Evolutionary conservation across 2,888 invertebrate genomes (phyloP), one percentile per base, ranked within the genome.

Genomic region (Mellilla xanthometata): DNA sequence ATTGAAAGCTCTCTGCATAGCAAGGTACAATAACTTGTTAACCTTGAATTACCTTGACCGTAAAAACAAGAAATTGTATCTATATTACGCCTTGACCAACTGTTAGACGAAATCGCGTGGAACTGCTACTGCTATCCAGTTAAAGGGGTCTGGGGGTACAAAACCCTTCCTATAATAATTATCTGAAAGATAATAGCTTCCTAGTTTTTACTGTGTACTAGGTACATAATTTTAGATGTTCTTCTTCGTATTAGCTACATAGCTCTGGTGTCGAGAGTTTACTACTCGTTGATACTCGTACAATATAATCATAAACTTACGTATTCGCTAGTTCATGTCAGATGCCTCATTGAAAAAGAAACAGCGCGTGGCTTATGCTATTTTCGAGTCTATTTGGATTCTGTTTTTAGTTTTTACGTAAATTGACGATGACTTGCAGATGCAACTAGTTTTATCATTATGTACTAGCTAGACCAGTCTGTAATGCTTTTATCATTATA

Each of bases 11-110:
- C n/a, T n/a, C n/a, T n/a, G n/a, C n/a, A n/a, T n/a, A n/a, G 15
- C 15, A 19, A 19, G 15, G 3, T 1, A 19, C 15, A 19, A 19
- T 19, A 19, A 70, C 60, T 49, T 15, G 68, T 32, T 52, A 65
- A 62, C 75, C 75, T 75, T 72, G 67, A 44, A 48, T 63, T 50
- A 58, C 72, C 72, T 72, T 72, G 76, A 65, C 65, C 64, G 15
- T 15, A 58, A 55, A 6, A 6, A 3, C 15, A 19, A 19, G 15
- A 19, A 19, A 3, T 5, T 6, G 6, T 5, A 6, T 19, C 3
- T 19, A 1, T 3, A 3, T 0, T 9, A 42, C 49, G 49, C 33
- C 10, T 48, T 36, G 29, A 56, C 54, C 31, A 31, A 31, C 22
- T 39, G 24, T 24, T 24, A 24, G 30, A 31, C 15, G 23, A 24